Evolutionary conservation across 2,113 vertebrate genomes (phyloP), one percentile per base, ranked within the genome.

Genomic region (Chiloscyllium plagiosum): DNA sequence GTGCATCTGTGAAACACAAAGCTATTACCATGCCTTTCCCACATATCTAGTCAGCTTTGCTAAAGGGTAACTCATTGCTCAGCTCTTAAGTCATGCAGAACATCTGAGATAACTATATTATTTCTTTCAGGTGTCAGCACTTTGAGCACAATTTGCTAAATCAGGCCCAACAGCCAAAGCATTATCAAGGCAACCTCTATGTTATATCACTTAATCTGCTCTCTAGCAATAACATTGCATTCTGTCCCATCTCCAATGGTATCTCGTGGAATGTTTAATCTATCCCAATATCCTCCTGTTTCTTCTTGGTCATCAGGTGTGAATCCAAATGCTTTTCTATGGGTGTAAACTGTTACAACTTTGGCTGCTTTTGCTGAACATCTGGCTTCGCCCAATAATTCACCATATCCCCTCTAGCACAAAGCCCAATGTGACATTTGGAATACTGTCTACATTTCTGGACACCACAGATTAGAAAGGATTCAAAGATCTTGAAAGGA

Each of bases 1-100:
- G 98, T 98, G 94, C 97, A 97, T 95, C 98, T 98, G 86, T 50
- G 96, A n/a, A 69, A 56, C 20, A 94, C 42, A 42, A 42, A 94
- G 52, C 87, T 92, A 6, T 92, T 92, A 92, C 87, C 65, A 29
- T 13, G 65, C 29, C 26, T 65, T 61, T 13, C 52, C 52, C 52
- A 33, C 5, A 33, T 33, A 33, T n/a, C 87, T 19, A 26, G n/a
- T 4, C 20, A 6, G 4, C 4, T 90, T 65, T 65, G 13, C 56
- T 29, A 15, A 90, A 56, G 26, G 50, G 19, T 37, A 47, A 85
- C 76, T 85, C 50, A 33, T 90, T 90, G 87, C 4, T 65, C 13
- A 33, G 61, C 61, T n/a, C 12, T n/a, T 90, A 17, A 61, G n/a
- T n/a, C 17, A n/a, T 65, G 19, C 52, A 90, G 13, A 61, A 61